Evolutionary conservation across 1,140 invertebrate species (phyloP), one percentile per base, ranked within the genome.

Genomic region (Gryon sp.): DNA sequence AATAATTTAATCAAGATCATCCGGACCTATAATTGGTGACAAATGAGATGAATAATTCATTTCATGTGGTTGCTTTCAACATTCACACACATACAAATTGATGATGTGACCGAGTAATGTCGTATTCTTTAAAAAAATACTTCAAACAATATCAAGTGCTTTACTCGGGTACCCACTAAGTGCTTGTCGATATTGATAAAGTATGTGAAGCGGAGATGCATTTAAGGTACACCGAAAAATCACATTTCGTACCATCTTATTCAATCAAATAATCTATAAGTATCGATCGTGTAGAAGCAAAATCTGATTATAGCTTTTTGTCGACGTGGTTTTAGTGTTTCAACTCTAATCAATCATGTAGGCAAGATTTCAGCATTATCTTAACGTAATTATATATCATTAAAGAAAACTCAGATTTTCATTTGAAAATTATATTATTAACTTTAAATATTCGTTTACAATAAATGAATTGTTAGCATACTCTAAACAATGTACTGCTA

Each of bases 171-270:
- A 59, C 38, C 36, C 62, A 48, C 57, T 62, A 72, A 72, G 68
- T 72, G 68, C 68, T 72, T 48, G 53, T 62, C 68, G 68, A 72
- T 63, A 62, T 48, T 72, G 68, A 72, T 57, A 55, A 63, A 48
- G 38, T 19, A 62, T 24, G 40, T 53, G 66, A 60, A 62, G 38
- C 28, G 16, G 46, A 55, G 57, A 60, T 53, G 46, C 55, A 55
- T 72, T 72, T 62, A 63, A 72, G 68, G 57, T 57, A 40, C 41
- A 62, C 48, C 50, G 57, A 72, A 72, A 59, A 72, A 72, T 72
- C 68, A 63, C 48, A 63, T 72, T 72, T 55, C 24, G 26, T 45
- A 20, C 48, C 30, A 53, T 32, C 50, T 62, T 22, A 40, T 63
- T 48, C 38, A 34, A 63, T 63, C 48, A 72, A 62, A 72, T 20